Evolutionary conservation across 2,113 vertebrate species (phyloP), one percentile per base, ranked within the genome.

Genomic region (Centropus unirufus): DNA sequence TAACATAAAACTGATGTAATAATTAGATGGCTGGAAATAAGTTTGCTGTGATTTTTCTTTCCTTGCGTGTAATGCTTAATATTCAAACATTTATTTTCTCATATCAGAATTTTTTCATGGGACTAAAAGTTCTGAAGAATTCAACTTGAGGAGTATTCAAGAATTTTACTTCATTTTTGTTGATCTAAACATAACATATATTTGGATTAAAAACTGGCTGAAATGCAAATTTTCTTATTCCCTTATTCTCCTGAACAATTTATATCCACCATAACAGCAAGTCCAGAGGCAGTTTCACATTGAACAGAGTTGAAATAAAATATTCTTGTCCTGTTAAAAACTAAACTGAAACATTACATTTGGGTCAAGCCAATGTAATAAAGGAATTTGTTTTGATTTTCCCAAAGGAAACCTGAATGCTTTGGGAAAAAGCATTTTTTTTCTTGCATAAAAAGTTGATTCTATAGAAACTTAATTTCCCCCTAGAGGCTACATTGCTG

Each of bases 311-410:
- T 62, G 42, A 76, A 89, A 92, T 84, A 82, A 89, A 95, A 95
- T 90, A 62, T 63, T 94, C 40, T 40, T 64, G 44, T 68, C 91
- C 78, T 55, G 58, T 55, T 88, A 39, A 86, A 92, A 91, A 90
- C 34, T 55, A 91, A 92, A 74, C 46, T 34, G 64, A 83, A 96
- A 64, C 3, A 2, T 90, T 95, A 92, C 26, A 44, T 92, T 83
- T 91, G 47, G 34, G 78, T 91, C 49, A 97, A 90, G 29, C 32
- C 42, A 22, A 22, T 40, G 22, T 44, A 88, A 51, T 46, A 14
- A 89, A 83, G 58, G 62, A 74, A 91, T 93, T 93, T 83, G 67
- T 27, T 95, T 94, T 77, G 21, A 63, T 91, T 88, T 94, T 95
- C 87, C 75, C 51, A 13, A 61, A 83, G 82, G 82, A 86, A 88